Base-by-base conservation (phyloP, 2,797 vertebrate genomes). In the Zonotrichia albicollis region DNA sequence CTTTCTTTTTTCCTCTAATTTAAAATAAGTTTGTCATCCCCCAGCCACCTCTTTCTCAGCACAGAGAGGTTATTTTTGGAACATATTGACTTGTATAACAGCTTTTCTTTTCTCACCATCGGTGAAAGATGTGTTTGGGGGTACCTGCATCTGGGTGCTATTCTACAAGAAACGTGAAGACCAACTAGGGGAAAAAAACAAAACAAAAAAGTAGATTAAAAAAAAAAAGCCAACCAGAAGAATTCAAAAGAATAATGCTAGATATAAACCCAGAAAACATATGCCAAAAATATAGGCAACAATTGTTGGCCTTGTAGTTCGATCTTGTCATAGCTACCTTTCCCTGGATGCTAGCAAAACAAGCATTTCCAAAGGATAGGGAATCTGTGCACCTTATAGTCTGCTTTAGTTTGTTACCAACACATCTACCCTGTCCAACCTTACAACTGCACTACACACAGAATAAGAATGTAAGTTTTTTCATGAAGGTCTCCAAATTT, bases 11-110 rank as follows among this genome's bases (percentile, higher is more conserved):
- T 9, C 7, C 32, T 68, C n/a, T 25, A 17, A 40, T 85, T 87
- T 85, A 55, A 89, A 90, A 43, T 67, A 87, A 66, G 12, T 81
- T 82, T 82, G 45, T 30, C 38, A 83, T 82, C 43, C 29, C 16
- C 34, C 30, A 87, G 34, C 30, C 34, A 60, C 29, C 26, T 87
- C 34, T 38, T 70, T 62, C 43, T 86, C 74, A 65, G 38, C 21
- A 61, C 21, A 54, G 22, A 62, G 27, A 16, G 6, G 23, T 26
- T 87, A 71, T 73, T 95, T 83, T 79, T 82, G 36, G 36, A 40
- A 68, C 46, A 36, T n/a, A 57, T 13, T 53, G 20, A 53, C 53
- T 71, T 27, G 25, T n/a, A 38, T 5, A 58, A 30, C 20, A 82
- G 48, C 14, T 80, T 79, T 67, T 57, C 38, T 82, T 7, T 74